phyloP scores from a whole-genome alignment of 2,888 invertebrate genomes.

The Auanema sp. region DNA sequence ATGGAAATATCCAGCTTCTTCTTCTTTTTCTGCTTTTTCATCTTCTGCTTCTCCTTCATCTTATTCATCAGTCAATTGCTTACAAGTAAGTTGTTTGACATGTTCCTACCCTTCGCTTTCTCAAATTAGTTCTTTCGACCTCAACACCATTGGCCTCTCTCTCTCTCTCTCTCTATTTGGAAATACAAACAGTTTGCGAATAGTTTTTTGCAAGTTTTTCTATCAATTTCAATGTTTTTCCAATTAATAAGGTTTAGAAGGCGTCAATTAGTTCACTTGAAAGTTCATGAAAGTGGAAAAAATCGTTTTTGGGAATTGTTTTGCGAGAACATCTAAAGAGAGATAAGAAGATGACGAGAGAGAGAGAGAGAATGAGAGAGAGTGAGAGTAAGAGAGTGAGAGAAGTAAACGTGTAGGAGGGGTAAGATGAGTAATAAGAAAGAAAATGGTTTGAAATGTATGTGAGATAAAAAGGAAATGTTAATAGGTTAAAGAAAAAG shows the following conservation, averaged over 20 bases:
- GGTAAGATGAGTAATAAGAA: conserved; percentile 3
- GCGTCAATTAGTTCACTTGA: background rate
- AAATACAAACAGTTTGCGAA: background rate
- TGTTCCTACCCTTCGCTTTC: conserved; percentile 1
- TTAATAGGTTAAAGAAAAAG: background rate
- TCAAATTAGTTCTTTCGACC: conserved; percentile 1
- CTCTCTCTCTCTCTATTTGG: too few relatives aligned
- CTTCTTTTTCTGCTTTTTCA: background rate
- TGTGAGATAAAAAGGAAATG: conserved; percentile 7
- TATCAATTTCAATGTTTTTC: conserved; percentile 5
- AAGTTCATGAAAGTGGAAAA: background rate
- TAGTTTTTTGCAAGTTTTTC: background rate
- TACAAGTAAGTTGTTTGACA: background rate
- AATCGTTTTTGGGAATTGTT: conserved; percentile 1
- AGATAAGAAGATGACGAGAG: background rate
- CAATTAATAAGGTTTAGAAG: background rate
- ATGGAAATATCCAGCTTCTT: background rate
- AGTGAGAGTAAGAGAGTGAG: conserved; percentile 8
- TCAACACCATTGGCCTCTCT: too few relatives aligned
- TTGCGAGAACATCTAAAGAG: background rate
- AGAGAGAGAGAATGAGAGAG: conserved; percentile 8
- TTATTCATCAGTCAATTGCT: background rate
- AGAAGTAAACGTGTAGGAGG: background rate
- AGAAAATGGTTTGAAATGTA: background rate
- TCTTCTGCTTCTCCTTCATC: background rate